These are phyloP conservation scores for Dendroctonus ponderosae DNA, from an alignment of 1,140 invertebrate genomes.

Conservation along the genomic window DNA sequence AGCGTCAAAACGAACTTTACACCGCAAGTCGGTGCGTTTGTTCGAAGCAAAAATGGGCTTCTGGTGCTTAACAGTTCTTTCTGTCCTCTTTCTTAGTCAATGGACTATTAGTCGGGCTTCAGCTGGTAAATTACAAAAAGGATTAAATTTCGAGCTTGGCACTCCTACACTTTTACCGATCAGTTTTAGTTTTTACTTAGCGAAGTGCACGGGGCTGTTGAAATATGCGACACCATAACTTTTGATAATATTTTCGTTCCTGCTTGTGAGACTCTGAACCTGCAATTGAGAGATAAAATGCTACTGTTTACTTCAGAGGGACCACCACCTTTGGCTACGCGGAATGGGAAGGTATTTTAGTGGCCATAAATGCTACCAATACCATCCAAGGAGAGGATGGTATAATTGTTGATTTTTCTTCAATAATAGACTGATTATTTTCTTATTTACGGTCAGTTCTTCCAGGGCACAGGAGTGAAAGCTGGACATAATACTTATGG, in stretches of 20 bases:
- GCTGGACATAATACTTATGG: slow-evolving; percentile 22
- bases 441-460: not conserved
- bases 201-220: too few species aligned
- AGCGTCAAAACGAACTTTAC: too few species aligned
- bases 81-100: too few species aligned
- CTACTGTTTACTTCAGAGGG: slow-evolving; percentile 3
- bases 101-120: too few species aligned
- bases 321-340: slow-evolving; percentile 2
- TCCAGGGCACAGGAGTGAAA: not conserved
- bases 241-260: slow-evolving; percentile 1
- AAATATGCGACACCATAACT: not conserved
- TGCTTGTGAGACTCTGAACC: not conserved
- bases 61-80: too few species aligned
- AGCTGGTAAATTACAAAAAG: too few species aligned
- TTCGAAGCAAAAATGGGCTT: too few species aligned
- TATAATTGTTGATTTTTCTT: not conserved
- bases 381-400: not conserved
- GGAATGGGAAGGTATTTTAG: not conserved
- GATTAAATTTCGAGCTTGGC: too few species aligned
- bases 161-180: too few species aligned
- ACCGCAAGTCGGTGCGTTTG: too few species aligned
- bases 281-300: not conserved
- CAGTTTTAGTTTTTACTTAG: too few species aligned
- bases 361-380: not conserved
- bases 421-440: too few species aligned